Base-by-base conservation (phyloP, 1,140 invertebrate genomes). In the Batillaria attramentaria region DNA sequence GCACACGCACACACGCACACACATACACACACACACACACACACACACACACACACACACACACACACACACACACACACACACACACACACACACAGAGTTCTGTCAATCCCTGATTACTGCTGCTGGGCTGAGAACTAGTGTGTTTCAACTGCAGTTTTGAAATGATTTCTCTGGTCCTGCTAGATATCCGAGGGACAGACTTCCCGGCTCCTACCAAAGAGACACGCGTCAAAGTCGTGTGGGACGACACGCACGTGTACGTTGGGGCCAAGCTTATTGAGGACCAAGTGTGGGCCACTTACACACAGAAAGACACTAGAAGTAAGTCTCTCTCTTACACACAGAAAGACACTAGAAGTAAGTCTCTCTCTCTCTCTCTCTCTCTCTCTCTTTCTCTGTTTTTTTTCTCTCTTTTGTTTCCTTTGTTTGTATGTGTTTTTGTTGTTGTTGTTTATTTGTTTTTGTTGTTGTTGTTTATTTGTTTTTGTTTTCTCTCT, bases 261-360 rank as follows among this genome's bases (percentile, higher is more conserved):
- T 83, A 81, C 68, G 78, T 83, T 20, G 82, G 66, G 16, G 79
- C 77, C 28, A 54, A 46, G 20, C 31, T 83, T 35, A 33, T 77
- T n/a, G 82, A 81, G 24, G 24, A 62, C 20, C 72, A 83, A 50
- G 73, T 83, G 20, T 83, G 81, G 81, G 79, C 81, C 13, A 83
- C 75, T 10, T 78, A 78, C 50, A 80, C 42, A 3, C n/a, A 60
- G 20, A 79, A 83, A 60, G 81, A 83, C 72, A 75, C 76, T 28
- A 75, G 75, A 72, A 62, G 81, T 83, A 72, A 72, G 76, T 73
- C n/a, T 57, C 37, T 54, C 13, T 80, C 75, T 10, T 78, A 78
- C 50, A 80, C 42, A 3, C n/a, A 60, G 20, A 79, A 83, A 60
- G 81, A 83, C 72, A 75, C 76, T 28, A 75, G 75, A 72, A 62